Conservation (phyloP, 2,888 invertebrate genomes). For the Diaprepes abbreviatus region DNA sequence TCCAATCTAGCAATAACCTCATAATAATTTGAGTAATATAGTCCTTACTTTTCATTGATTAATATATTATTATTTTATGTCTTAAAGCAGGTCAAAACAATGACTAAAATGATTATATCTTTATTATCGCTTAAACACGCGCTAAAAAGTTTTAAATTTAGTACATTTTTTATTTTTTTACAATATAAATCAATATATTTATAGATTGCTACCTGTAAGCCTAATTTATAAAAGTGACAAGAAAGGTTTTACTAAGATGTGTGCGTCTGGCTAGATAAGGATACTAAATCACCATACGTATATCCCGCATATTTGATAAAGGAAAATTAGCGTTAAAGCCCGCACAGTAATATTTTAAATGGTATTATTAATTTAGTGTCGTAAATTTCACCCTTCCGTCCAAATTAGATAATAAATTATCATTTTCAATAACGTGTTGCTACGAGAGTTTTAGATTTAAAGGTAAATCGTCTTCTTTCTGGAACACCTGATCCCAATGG, state of each 20-base stretch:
- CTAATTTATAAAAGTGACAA: conserved; percentile 5
- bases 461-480: conserved; percentile 12
- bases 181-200: neutral
- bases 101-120: too few relatives aligned
- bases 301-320: conserved; percentile 3
- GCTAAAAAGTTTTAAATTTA: too few relatives aligned
- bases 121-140: too few relatives aligned
- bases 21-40: too few relatives aligned
- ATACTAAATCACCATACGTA: conserved; percentile 1
- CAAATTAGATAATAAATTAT: conserved; percentile 15
- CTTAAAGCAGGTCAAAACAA: too few relatives aligned
- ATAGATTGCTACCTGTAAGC: neutral
- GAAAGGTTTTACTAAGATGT: neutral
- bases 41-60: too few relatives aligned
- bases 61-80: too few relatives aligned
- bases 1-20: too few relatives aligned
- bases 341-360: conserved; percentile 4
- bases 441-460: neutral
- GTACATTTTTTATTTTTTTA: too few relatives aligned
- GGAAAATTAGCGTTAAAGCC: conserved; percentile 7
- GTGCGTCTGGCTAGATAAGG: conserved; percentile 10
- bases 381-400: conserved; percentile 12
- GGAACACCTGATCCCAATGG: conserved; percentile 5
- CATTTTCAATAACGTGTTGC: conserved; percentile 1
- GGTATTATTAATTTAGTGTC: conserved; percentile 7